Percentiles rank a stretch among this genome's conserved stretches.
phyloP scores from a whole-genome alignment of 2,113 vertebrate species.

The Tyrannus savana region DNA sequence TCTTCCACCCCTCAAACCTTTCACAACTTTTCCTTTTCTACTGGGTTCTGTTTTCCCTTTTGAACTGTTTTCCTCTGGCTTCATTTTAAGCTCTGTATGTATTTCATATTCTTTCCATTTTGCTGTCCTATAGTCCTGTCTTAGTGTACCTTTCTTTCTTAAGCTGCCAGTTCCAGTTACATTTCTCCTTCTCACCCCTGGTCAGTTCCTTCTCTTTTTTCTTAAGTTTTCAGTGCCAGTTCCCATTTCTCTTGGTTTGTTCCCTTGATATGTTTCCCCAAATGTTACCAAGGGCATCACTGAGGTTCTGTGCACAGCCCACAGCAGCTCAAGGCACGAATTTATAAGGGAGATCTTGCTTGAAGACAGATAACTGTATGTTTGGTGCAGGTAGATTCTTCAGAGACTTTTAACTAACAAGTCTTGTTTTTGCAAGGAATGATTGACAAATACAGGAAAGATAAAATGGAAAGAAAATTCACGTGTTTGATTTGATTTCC shows the following conservation, averaged over 20 bases:
- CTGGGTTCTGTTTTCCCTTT: not conserved
- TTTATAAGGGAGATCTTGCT: not conserved
- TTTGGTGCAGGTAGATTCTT: not conserved
- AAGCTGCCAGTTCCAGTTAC: not conserved
- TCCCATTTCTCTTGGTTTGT: not conserved
- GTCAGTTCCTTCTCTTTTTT: not conserved
- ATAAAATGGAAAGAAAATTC: not conserved
- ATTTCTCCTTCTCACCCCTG: not conserved
- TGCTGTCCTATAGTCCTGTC: fast-evolving
- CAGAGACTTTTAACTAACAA: not conserved
- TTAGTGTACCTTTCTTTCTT: not conserved
- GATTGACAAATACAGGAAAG: not conserved
- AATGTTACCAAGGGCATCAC: fast-evolving
- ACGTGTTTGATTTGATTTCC: not conserved
- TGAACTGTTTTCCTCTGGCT: not conserved
- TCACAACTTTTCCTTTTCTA: not conserved
- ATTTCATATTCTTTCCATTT: not conserved
- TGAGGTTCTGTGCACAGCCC: not conserved
- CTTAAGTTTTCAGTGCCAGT: not conserved
- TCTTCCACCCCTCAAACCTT: not conserved
- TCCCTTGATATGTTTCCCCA: not conserved
- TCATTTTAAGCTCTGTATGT: fast-evolving
- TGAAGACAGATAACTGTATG: not conserved
- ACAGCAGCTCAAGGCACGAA: not conserved
- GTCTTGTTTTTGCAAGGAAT: not conserved